phyloP scores from a whole-genome alignment of 37 sponge, comb jelly and placozoan species.

The Spongilla lacustris region DNA sequence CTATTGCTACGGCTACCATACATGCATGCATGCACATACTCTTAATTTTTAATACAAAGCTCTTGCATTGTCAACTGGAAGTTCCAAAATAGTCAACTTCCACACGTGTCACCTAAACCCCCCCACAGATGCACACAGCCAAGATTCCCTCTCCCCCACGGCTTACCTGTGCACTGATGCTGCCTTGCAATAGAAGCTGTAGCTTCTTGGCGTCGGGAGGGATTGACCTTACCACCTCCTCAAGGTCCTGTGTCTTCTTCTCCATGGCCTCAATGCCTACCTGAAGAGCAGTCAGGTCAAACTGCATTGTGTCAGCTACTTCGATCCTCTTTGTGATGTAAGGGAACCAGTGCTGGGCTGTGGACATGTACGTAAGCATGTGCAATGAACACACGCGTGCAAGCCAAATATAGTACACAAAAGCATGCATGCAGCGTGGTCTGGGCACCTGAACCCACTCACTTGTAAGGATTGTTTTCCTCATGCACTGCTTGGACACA shows the following conservation, averaged over 20 bases:
- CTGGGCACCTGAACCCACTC: slow-evolving; percentile 24
- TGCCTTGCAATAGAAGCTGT: slow-evolving; percentile 84
- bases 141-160: background rate
- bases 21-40: too few species aligned
- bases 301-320: slow-evolving; percentile 62
- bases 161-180: slow-evolving; percentile 77
- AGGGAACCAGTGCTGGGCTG: slow-evolving; percentile 90
- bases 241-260: slow-evolving; percentile 71
- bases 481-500: slow-evolving; percentile 76
- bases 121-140: too few species aligned
- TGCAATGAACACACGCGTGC: background rate
- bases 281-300: slow-evolving; percentile 87
- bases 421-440: too few species aligned
- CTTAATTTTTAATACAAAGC: too few species aligned
- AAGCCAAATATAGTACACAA: too few species aligned
- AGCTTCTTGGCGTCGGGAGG: slow-evolving; percentile 86
- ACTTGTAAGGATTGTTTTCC: slow-evolving; percentile 90
- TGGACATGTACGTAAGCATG: background rate
- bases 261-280: slow-evolving; percentile 91
- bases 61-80: too few species aligned
- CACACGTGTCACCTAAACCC: too few species aligned
- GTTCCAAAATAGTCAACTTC: too few species aligned
- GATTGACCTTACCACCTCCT: slow-evolving; percentile 33
- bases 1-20: too few species aligned
- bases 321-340: slow-evolving; percentile 88